Percentiles rank a stretch among this genome's conserved stretches.
Evolutionary conservation across 53 echinoderm and acorn worm genomes (phyloP).

Genomic region (Paelopatides confundens): DNA sequence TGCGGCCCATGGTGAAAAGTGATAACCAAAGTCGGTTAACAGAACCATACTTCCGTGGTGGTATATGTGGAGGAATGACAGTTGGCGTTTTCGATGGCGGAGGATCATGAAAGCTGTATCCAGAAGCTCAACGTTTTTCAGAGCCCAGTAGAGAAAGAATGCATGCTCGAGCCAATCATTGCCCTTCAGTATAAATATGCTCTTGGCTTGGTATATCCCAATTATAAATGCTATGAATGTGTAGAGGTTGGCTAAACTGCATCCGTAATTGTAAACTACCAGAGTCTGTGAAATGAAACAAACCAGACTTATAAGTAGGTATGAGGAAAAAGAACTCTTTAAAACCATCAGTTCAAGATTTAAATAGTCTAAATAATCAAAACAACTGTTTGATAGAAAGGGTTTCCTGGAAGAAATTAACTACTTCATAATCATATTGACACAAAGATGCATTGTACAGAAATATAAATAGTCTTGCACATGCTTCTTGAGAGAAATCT

Average conservation of each 20-base stretch:
- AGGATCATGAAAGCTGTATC: conserved; percentile 98
- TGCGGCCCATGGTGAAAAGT: conserved; percentile 85
- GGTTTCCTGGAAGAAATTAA: too few relatives aligned
- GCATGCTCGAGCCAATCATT: conserved; percentile 67
- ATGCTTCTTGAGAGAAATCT: too few relatives aligned
- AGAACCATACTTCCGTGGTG: conserved; percentile 95
- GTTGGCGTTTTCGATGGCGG: conserved; percentile 90
- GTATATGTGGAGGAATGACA: conserved; percentile 95
- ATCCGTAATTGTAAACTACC: conserved; percentile 87
- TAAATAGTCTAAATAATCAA: too few relatives aligned
- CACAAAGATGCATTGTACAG: too few relatives aligned
- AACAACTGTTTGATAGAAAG: too few relatives aligned
- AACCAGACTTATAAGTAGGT: too few relatives aligned
- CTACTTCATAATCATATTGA: too few relatives aligned
- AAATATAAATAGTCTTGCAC: too few relatives aligned
- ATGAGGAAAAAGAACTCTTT: too few relatives aligned
- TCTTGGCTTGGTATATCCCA: conserved; percentile 64
- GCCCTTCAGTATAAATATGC: conserved; percentile 78
- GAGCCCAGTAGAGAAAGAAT: conserved; percentile 84
- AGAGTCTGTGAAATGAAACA: conserved; percentile 65
- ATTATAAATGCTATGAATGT: conserved; percentile 77
- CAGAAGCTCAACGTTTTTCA: conserved; percentile 91
- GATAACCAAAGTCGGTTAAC: conserved; percentile 89
- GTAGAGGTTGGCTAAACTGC: conserved; percentile 72
- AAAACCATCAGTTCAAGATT: too few relatives aligned